phyloP scores from a whole-genome alignment of 2,888 invertebrate genomes.

The Nebria brevicollis region DNA sequence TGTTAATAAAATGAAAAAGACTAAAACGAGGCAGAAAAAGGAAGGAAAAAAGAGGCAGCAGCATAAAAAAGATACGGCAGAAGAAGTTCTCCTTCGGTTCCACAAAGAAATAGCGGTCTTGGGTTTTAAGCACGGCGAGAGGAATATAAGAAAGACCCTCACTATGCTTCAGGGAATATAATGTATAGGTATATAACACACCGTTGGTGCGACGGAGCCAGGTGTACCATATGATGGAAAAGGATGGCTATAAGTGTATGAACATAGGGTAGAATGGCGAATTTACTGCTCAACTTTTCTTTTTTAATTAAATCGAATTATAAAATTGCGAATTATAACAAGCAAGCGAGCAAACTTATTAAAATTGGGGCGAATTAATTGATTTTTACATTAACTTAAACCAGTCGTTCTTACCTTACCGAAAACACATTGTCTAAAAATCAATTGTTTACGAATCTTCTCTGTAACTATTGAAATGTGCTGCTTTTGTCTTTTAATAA shows the following conservation, averaged over 20 bases:
- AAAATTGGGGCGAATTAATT: not conserved
- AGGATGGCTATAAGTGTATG: not conserved
- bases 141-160: slow-evolving; percentile 1
- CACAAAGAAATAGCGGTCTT: slow-evolving; percentile 1
- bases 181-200: not conserved
- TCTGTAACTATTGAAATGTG: no score
- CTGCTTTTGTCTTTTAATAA: no score
- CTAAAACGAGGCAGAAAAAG: not conserved
- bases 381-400: not conserved
- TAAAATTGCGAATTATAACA: not conserved
- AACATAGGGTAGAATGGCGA: slow-evolving; percentile 1
- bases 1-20: not conserved
- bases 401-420: no score
- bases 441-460: no score
- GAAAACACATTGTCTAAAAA: no score
- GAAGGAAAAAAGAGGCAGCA: slow-evolving; percentile 1
- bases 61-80: not conserved
- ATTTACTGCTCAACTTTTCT: not conserved
- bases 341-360: not conserved
- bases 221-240: not conserved
- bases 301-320: slow-evolving; percentile 1
- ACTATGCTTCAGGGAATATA: slow-evolving; percentile 1
- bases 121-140: not conserved
- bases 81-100: slow-evolving; percentile 1
- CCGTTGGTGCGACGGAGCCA: not conserved